These are phyloP conservation scores for Bimastos eiseni DNA, from an alignment of 2,888 invertebrate species.

Conservation along the genomic window DNA sequence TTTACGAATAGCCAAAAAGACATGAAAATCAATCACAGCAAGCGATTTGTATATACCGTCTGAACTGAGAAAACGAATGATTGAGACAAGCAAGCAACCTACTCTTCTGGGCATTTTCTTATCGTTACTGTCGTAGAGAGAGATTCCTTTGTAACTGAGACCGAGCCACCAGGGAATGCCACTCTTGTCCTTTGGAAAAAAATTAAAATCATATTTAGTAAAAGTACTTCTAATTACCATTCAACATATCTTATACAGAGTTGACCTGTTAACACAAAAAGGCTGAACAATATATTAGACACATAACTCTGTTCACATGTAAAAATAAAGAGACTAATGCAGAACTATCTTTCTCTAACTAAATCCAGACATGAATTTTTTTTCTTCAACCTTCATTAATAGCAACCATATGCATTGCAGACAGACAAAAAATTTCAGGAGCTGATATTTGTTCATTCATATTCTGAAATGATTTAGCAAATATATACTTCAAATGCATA, in stretches of 20 bases:
- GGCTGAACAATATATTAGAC: not conserved
- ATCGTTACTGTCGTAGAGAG: constrained; percentile 65
- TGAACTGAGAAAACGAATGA: not conserved
- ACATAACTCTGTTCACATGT: no score
- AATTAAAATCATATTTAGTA: not conserved
- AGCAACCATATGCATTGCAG: no score
- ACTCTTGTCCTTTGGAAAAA: constrained; percentile 43
- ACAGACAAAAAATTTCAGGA: no score
- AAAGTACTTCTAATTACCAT: not conserved
- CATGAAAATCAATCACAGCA: not conserved
- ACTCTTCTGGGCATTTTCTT: constrained; percentile 63
- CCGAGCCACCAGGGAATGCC: constrained; percentile 62
- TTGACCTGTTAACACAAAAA: no score
- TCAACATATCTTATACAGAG: not conserved
- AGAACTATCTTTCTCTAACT: no score
- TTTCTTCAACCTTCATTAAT: no score
- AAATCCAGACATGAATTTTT: no score
- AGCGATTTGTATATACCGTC: not conserved
- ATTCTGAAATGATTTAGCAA: no score
- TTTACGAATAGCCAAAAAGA: not conserved
- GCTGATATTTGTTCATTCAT: no score
- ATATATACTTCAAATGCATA: no score
- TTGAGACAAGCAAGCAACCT: constrained; percentile 32
- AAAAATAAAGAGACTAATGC: no score
- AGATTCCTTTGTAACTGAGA: constrained; percentile 65